Conservation (phyloP, 1,140 invertebrate species). For the Ectropis grisescens region DNA sequence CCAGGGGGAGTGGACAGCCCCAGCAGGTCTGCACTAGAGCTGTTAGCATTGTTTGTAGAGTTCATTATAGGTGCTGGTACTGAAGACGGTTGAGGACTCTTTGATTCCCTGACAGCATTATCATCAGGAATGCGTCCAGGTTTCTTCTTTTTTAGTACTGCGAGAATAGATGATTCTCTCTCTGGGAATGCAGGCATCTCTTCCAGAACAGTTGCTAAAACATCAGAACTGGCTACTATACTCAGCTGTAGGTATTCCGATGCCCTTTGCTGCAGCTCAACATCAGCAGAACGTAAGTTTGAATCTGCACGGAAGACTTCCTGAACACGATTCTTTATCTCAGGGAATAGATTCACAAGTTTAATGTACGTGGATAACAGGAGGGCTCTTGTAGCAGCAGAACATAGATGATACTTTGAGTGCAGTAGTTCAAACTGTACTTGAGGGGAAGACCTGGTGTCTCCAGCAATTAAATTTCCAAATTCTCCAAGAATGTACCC, state of each 20-base stretch:
- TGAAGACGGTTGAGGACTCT: conserved; percentile 79
- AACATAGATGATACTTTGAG: conserved; percentile 99
- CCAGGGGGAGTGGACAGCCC: conserved; percentile 87
- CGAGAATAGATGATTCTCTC: conserved; percentile 97
- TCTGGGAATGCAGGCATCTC: conserved; percentile 99
- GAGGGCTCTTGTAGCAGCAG: conserved; percentile 94
- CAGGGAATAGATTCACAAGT: conserved; percentile 99
- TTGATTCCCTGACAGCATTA: conserved; percentile 85
- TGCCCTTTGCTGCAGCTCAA: conserved; percentile 97
- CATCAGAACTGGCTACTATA: conserved; percentile 96
- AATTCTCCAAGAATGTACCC: conserved; percentile 99
- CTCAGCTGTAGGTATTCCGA: conserved; percentile 98
- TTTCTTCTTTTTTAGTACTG: conserved; percentile 98
- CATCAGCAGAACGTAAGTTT: conserved; percentile 97
- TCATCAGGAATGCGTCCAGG: conserved; percentile 91
- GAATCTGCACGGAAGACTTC: conserved; percentile 97
- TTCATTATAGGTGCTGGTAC: conserved; percentile 64
- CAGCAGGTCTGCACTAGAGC: conserved; percentile 84
- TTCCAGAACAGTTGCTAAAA: conserved; percentile 97
- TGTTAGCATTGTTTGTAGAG: conserved; percentile 73
- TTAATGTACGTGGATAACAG: conserved; percentile 99
- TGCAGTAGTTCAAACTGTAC: conserved; percentile 98
- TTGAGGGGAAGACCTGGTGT: conserved; percentile 94
- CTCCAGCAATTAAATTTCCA: conserved; percentile 99
- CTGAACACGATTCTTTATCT: conserved; percentile 97